Percentiles rank a stretch among this genome's conserved stretches.
Conservation (phyloP, 2,797 vertebrate species). For the Capromys pilorides region DNA sequence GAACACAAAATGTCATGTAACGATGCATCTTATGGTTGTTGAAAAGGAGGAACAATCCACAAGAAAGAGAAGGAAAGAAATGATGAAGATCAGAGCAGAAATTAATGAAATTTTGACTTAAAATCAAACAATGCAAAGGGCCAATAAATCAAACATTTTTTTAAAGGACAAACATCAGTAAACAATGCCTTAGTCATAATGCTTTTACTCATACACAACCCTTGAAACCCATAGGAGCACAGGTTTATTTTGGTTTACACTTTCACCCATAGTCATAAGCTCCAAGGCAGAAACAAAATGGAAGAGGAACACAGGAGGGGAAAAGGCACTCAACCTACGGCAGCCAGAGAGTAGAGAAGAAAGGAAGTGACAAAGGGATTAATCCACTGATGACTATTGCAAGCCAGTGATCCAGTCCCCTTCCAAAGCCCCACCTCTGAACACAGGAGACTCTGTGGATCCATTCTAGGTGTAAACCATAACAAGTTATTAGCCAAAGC, state of each 20-base stretch:
- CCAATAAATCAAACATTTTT: not conserved
- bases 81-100: not conserved
- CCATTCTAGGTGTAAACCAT: not conserved
- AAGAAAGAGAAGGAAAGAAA: not conserved
- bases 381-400: not conserved
- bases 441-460: not conserved
- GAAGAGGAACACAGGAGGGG: not conserved
- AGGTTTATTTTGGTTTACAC: not conserved
- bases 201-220: not conserved
- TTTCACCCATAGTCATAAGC: not conserved
- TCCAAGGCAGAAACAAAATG: not conserved
- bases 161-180: not conserved
- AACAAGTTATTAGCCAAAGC: not conserved
- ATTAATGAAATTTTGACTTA: not conserved
- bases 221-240: no score
- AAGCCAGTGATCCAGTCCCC: not conserved
- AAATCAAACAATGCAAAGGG: not conserved
- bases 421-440: not conserved
- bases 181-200: not conserved
- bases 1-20: not conserved
- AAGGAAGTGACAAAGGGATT: not conserved
- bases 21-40: not conserved
- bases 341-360: not conserved
- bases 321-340: not conserved
- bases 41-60: not conserved